These are phyloP conservation scores for Sebastes jordani DNA, from an alignment of 2,797 vertebrate species.

Conservation along the genomic window DNA sequence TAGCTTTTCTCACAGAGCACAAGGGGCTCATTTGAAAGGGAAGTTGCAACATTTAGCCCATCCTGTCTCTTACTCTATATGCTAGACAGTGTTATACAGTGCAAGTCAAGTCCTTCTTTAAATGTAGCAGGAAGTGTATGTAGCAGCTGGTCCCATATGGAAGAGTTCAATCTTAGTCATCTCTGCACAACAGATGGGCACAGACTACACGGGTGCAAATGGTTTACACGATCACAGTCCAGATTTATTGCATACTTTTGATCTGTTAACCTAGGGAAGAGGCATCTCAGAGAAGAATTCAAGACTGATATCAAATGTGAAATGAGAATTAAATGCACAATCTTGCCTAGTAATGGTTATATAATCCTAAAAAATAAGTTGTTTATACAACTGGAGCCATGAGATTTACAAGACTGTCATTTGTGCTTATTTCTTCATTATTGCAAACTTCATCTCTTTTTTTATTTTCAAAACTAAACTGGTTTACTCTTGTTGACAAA, in stretches of 20 bases:
- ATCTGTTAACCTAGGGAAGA: background rate
- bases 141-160: background rate
- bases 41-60: background rate
- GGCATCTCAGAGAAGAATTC: background rate
- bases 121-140: background rate
- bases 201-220: background rate
- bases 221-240: background rate
- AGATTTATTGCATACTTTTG: background rate
- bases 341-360: background rate
- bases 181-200: background rate
- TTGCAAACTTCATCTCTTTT: no score
- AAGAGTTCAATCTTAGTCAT: background rate
- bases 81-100: background rate
- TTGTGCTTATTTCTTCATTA: background rate
- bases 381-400: background rate
- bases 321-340: background rate
- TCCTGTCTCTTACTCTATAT: background rate
- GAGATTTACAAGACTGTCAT: background rate
- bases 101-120: background rate
- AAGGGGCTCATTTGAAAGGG: background rate
- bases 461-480: no score
- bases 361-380: background rate
- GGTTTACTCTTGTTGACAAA: background rate
- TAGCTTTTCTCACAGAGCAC: conserved; percentile 44
- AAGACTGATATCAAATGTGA: background rate